These are phyloP conservation scores for Aromia moschata DNA, from an alignment of 2,888 invertebrate genomes.

Conservation along the genomic window DNA sequence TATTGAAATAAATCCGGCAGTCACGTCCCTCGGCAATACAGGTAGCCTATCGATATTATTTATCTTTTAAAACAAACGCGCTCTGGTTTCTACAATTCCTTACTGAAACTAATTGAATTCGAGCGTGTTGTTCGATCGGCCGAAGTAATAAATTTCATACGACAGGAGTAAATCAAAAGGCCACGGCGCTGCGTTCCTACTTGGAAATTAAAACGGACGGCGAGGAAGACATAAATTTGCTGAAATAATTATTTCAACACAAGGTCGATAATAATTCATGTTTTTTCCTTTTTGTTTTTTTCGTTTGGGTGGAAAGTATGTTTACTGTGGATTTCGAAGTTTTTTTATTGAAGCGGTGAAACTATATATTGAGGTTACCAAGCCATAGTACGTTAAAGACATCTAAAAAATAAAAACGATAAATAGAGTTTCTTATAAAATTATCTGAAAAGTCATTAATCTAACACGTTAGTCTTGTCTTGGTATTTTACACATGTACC, in stretches of 20 bases:
- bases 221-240: not conserved
- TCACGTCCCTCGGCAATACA: slow-evolving; percentile 30
- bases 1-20: slow-evolving; percentile 30
- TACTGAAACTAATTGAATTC: slow-evolving; percentile 38
- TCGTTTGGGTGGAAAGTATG: no score
- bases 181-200: slow-evolving; percentile 12
- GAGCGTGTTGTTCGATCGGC: slow-evolving; percentile 38
- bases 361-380: no score
- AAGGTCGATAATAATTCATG: not conserved
- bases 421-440: no score
- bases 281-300: not conserved
- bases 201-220: slow-evolving; percentile 3
- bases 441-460: no score
- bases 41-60: slow-evolving; percentile 34
- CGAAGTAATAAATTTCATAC: slow-evolving; percentile 33
- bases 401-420: no score
- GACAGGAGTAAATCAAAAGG: slow-evolving; percentile 36
- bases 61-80: slow-evolving; percentile 27
- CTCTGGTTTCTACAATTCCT: slow-evolving; percentile 27
- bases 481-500: no score
- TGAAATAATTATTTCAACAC: not conserved
- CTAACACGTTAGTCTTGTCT: no score
- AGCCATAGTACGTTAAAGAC: no score
- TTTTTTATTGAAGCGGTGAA: no score
- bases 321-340: no score